Evolutionary conservation across 2,888 invertebrate species (phyloP), one percentile per base, ranked within the genome.

Genomic region (Eupelmus urozonus): DNA sequence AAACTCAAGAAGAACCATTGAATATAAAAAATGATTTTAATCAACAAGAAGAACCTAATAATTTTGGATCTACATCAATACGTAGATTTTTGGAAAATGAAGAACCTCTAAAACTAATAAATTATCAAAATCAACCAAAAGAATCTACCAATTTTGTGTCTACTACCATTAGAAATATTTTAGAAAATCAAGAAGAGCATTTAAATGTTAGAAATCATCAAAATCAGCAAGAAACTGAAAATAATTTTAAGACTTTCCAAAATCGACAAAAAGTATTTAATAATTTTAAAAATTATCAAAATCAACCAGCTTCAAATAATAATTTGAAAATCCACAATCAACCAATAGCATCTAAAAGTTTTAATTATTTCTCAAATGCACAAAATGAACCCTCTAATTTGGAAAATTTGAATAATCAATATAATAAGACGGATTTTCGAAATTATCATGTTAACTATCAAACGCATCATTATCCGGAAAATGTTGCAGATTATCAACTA

Each of bases 401-500:
- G 9, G 9, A 34, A 5, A 9, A 9, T 34, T 34, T 34, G 3
- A 57, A 20, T 18, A 55, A 23, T 25, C 69, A 69, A 42, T 57
- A 13, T 7, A 57, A 25, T 18, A 18, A 60, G 7, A 11, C 16
- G 25, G 7, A 73, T 42, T 20, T 16, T 4, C 59, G 7, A 45
- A 60, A 62, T 29, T 63, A 53, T 40, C 57, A 23, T 18, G 73
- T 67, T 9, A 78, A 78, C 42, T 72, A 62, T 55, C 72, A 78
- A 67, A 67, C 72, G 2, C 73, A 73, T n/a, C 45, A 69, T 25
- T 27, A 55, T 25, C 66, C 72, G 18, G 55, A 78, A 69, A 51
- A 67, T 16, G 5, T 45, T 40, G 20, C 13, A 20, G 13, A 59
- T n/a, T 9, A 67, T 18, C 34, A 76, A 45, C 53, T 42, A 23